A percentile compares a stretch with the other conserved stretches of the same genome.
phyloP scores from a whole-genome alignment of 2,888 invertebrate species.

The Chaitophorus viminalis region DNA sequence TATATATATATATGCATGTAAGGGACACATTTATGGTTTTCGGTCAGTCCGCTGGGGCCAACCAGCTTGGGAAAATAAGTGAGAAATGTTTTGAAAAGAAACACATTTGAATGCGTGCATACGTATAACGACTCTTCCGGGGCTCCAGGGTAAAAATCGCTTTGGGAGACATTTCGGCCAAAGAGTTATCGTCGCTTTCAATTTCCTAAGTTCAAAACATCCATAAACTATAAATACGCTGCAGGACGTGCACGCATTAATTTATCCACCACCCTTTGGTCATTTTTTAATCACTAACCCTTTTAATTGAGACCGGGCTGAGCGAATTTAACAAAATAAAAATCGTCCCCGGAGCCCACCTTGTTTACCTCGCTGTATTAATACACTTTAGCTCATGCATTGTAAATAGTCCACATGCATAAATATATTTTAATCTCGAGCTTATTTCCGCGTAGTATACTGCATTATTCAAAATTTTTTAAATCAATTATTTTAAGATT shows the following conservation, averaged over 20 bases:
- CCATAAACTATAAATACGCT: neutral
- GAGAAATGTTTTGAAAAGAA: constrained; percentile 23
- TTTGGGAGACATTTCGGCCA: constrained; percentile 34
- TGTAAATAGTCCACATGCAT: too few relatives aligned
- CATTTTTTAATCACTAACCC: constrained; percentile 28
- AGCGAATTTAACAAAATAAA: constrained; percentile 25
- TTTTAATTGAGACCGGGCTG: constrained; percentile 32
- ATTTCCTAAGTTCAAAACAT: constrained; percentile 22
- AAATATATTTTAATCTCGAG: neutral
- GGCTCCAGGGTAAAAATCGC: neutral
- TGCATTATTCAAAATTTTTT: too few relatives aligned
- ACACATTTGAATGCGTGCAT: neutral
- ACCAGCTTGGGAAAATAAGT: neutral
- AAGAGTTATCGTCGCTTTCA: constrained; percentile 43
- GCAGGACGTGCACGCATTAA: neutral
- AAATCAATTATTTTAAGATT: too few relatives aligned
- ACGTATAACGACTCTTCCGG: constrained; percentile 2
- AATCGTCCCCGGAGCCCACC: neutral
- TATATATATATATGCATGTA: too few relatives aligned
- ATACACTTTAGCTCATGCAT: neutral
- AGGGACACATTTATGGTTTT: neutral
- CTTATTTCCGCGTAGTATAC: neutral
- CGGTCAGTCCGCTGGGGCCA: neutral
- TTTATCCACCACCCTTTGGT: neutral
- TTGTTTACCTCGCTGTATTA: neutral